These are phyloP conservation scores for Todiramphus saurophagus DNA, from an alignment of 2,113 vertebrate genomes.

Conservation along the genomic window DNA sequence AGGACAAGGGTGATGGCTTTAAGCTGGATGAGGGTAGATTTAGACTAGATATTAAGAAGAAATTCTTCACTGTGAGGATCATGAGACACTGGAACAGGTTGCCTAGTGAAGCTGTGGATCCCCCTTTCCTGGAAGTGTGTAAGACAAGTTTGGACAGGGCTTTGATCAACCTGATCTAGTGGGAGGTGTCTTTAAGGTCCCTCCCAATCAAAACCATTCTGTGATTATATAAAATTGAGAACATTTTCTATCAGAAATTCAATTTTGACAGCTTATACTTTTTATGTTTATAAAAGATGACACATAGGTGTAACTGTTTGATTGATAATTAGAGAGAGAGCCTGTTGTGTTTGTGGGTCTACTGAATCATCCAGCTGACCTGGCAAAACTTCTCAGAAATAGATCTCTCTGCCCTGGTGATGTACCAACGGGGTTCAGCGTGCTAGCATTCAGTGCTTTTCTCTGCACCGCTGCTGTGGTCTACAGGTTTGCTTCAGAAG, in stretches of 20 bases:
- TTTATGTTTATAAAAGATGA: background rate
- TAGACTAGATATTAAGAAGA: too few species aligned
- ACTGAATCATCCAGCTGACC: background rate
- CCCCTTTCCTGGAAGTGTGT: too few species aligned
- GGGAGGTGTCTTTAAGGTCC: too few species aligned
- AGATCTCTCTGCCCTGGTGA: background rate
- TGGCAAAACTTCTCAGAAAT: background rate
- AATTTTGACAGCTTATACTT: background rate
- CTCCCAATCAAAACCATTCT: too few species aligned
- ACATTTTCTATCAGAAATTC: background rate
- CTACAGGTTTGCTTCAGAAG: background rate
- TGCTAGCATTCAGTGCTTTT: background rate
- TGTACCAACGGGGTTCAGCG: background rate
- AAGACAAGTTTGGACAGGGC: too few species aligned
- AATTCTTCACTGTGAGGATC: too few species aligned
- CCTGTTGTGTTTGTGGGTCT: background rate
- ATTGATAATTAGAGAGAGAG: background rate
- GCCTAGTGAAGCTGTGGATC: too few species aligned
- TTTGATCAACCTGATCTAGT: too few species aligned
- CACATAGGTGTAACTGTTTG: background rate
- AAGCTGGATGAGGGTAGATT: too few species aligned
- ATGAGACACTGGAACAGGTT: too few species aligned
- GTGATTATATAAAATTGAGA: background rate
- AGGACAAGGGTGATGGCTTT: too few species aligned
- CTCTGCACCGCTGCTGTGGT: background rate